Evolutionary conservation across 2,888 invertebrate genomes (phyloP).

Genomic region (Octonoba sinensis): DNA sequence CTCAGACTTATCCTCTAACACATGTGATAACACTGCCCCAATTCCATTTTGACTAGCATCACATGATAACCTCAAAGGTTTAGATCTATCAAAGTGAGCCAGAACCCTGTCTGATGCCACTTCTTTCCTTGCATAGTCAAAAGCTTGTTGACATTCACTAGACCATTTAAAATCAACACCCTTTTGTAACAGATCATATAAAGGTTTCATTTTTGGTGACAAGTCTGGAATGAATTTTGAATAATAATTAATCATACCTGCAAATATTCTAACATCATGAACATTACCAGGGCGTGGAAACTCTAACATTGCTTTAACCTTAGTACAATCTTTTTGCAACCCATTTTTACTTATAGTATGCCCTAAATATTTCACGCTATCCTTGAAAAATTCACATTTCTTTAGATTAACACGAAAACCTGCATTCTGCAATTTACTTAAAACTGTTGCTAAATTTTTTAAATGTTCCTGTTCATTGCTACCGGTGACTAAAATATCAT

Average conservation of each 20-base stretch:
- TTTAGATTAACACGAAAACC: neutral
- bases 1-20: neutral
- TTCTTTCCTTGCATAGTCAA: neutral
- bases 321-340: neutral
- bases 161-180: conserved; percentile 6
- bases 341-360: conserved; percentile 13
- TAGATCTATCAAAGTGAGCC: neutral
- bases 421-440: neutral
- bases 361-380: conserved; percentile 13
- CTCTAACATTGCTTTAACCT: too few species aligned
- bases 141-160: conserved; percentile 3
- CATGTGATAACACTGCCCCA: neutral
- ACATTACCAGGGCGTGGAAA: too few species aligned
- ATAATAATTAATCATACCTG: conserved; percentile 14
- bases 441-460: neutral
- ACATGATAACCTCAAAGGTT: too few species aligned
- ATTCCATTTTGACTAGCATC: neutral
- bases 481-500: neutral
- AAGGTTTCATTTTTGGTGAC: conserved; percentile 5
- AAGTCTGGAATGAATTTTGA: neutral
- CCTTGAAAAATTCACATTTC: conserved; percentile 16
- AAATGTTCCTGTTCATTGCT: neutral
- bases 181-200: conserved; percentile 18
- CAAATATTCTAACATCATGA: conserved; percentile 10
- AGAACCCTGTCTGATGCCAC: neutral